Evolutionary conservation across 2,113 vertebrate species (phyloP), one percentile per base, ranked within the genome.

Genomic region (Daubentonia madagascariensis): DNA sequence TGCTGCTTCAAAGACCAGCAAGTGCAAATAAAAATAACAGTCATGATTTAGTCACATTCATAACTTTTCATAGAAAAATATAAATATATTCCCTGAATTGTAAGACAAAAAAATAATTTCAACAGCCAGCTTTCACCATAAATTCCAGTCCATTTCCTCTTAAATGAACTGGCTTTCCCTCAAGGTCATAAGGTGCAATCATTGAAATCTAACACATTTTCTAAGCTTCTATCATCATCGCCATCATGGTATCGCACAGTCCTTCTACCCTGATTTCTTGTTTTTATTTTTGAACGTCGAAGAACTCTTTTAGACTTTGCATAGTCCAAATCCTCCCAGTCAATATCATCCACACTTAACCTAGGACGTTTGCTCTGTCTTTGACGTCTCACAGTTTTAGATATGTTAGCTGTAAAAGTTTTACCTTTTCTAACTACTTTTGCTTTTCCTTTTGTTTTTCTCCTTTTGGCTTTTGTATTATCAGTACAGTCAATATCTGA

Each of bases 61-160:
- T 70, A 92, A 95, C 96, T 98, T 98, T 97, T 98, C 97, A 98
- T 98, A 98, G 98, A 98, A 98, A 98, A 98, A 98, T 43, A 98
- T 98, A 98, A 98, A 98, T 86, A 93, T 95, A 97, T 91, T 97
- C 87, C 97, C 97, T 98, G 98, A 98, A 98, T 98, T 95, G 63
- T 94, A 95, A 91, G 96, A 97, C 83, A 96, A 97, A 98, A 81
- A 97, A 98, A 94, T 96, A 90, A 98, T 94, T 91, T 88, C 88
- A 93, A 96, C 0, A 25, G 65, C 68, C 92, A 96, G 89, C 1
- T 1, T 91, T 98, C 91, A 48, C 70, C 91, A 67, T 76, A 30
- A 94, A 92, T 84, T 83, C 81, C 92, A 93, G 95, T 87, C 91
- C 65, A 92, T 45, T 84, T 89, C 72, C 76, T 97, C 61, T 50